Evolutionary conservation across 2,888 invertebrate genomes (phyloP), one percentile per base, ranked within the genome.

Genomic region (Omphaloscelis lunosa): DNA sequence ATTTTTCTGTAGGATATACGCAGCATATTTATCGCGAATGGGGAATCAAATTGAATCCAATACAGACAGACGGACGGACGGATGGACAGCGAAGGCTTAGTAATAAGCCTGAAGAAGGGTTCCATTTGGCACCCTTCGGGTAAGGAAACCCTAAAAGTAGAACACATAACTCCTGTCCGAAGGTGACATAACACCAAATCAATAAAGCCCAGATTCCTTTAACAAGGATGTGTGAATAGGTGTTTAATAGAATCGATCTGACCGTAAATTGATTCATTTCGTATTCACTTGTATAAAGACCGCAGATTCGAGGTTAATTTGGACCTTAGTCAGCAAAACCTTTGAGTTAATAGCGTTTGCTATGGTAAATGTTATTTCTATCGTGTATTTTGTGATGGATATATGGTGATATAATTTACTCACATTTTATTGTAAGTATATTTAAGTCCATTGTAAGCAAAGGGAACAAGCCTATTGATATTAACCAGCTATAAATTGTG

Each of bases 271-370:
- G 17, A 58, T 58, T 70, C 20, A 39, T 15, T n/a, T n/a, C 27
- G 20, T 34, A 48, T 48, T 72, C 8, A n/a, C 34, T 63, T 20
- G n/a, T 48, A n/a, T 34, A 72, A 58, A 58, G 73, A 71, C 45
- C 58, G 9, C 20, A 27, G 45, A 72, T 51, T 59, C 15, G 59
- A 27, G 27, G 11, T 23, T 1, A 51, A 73, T 48, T 23, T 11
- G 27, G 59, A 17, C 20, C 0, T n/a, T 34, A 20, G 4, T 48
- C 48, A 39, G n/a, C 27, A 27, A 48, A 45, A 29, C 9, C 6
- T 27, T 39, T 39, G 48, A 72, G 23, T 39, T 48, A 59, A 59
- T 74, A 48, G 72, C 6, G 45, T 34, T n/a, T 69, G 29, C 11
- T 51, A 5, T 15, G 29, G 9, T 23, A 29, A 70, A 45, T 23